Base-by-base conservation (phyloP, 23 tunicate species). In the Ciona savignyi region DNA sequence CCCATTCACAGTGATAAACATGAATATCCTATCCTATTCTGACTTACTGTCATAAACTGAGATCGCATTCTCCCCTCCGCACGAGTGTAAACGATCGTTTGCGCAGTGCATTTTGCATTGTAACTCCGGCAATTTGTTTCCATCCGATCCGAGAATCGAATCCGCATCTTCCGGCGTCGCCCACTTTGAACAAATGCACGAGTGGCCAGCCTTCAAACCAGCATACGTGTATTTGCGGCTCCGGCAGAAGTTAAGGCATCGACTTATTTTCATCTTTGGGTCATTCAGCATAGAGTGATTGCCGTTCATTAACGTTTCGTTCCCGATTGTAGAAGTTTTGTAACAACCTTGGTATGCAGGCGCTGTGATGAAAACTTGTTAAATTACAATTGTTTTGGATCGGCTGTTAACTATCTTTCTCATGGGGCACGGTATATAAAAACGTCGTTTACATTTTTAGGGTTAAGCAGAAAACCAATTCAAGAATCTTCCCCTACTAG, bases 31-130 rank as follows among this genome's bases (percentile, higher is more conserved):
- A n/a, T n/a, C n/a, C n/a, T n/a, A n/a, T 31, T 0, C 2, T 23
- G 34, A 64, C 74, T 60, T 76, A 83, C 88, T 81, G 77, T 83
- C 88, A 60, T 83, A 83, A 25, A 83, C 68, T 35, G 88, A 81
- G 11, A 83, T 60, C 30, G 88, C 88, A 19, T 70, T 60, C 22
- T 69, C 62, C 23, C 88, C 88, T 4, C 88, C 88, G 48, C 88
- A 83, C 22, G 88, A 70, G 25, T 77, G 88, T 29, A 31, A 28
- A 21, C 67, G 70, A 51, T 83, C 88, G 62, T 35, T 63, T 23
- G 32, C 88, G 30, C 88, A 83, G 15, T 70, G 77, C 34, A 69
- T 63, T 6, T 51, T 63, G 33, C 88, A 83, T 23, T 28, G 15
- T 11, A 32, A 30, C 21, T 76, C 74, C 15, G 81, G 81, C 23